These are phyloP conservation scores for Macrophya alboannulata DNA, from an alignment of 2,888 invertebrate species.

Conservation along the genomic window DNA sequence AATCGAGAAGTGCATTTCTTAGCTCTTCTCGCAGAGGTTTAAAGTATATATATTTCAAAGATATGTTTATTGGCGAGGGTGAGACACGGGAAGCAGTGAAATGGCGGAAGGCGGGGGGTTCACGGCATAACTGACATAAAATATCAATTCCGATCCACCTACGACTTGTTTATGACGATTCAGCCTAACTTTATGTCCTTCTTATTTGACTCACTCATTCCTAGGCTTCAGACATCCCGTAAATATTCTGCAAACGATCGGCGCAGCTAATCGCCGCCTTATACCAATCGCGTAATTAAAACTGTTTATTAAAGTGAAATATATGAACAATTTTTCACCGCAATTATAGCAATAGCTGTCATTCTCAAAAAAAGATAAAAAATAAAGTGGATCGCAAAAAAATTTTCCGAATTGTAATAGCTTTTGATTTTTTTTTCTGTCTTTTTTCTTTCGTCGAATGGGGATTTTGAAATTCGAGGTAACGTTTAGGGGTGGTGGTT, in stretches of 20 bases:
- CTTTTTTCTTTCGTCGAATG: background rate
- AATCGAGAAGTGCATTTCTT: slow-evolving; percentile 40
- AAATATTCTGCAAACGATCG: background rate
- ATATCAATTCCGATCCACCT: slow-evolving; percentile 72
- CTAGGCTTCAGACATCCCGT: background rate
- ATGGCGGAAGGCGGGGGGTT: slow-evolving; percentile 4
- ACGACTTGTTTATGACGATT: slow-evolving; percentile 69
- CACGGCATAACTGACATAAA: slow-evolving; percentile 65
- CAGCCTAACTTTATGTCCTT: slow-evolving; percentile 70
- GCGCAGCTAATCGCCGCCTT: background rate
- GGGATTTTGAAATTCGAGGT: background rate
- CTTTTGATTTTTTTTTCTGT: background rate
- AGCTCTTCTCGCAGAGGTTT: slow-evolving; percentile 30
- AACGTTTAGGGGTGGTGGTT: background rate
- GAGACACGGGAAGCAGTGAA: slow-evolving; percentile 22
- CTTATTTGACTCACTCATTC: slow-evolving; percentile 58
- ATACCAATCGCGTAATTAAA: background rate
- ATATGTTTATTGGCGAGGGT: slow-evolving; percentile 49
- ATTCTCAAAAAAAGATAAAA: no score
- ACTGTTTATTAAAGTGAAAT: background rate
- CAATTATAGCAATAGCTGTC: background rate
- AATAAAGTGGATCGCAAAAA: background rate
- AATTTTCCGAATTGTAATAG: background rate
- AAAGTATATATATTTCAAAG: slow-evolving; percentile 46
- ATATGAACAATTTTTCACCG: background rate